Percentiles rank a stretch among this genome's conserved stretches.
Conservation (phyloP, 2,113 vertebrate genomes). For the Pogonocichla stellata region DNA sequence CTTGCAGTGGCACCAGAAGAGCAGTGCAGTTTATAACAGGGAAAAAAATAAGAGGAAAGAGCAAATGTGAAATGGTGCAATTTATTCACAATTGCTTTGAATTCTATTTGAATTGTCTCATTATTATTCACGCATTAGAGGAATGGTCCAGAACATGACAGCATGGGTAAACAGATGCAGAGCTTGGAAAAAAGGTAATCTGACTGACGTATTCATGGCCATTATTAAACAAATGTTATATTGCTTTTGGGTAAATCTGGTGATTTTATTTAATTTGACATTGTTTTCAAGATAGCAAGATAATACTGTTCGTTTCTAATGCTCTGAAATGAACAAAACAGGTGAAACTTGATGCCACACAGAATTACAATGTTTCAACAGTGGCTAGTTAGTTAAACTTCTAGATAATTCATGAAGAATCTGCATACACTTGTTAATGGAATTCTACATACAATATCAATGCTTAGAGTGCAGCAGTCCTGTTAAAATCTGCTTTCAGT, state of each 20-base stretch:
- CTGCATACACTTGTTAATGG: constrained; percentile 59
- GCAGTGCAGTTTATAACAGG: constrained; percentile 22
- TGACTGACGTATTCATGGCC: constrained; percentile 52
- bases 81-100: constrained; percentile 65
- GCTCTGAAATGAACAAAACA: constrained; percentile 62
- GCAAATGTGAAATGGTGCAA: constrained; percentile 65
- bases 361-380: constrained; percentile 38
- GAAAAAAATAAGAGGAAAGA: constrained; percentile 35
- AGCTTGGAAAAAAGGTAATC: constrained; percentile 47
- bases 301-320: constrained; percentile 35
- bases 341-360: constrained; percentile 40
- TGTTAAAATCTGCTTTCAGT: constrained; percentile 47
- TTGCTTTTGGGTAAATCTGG: constrained; percentile 59
- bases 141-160: constrained; percentile 57
- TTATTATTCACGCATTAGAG: constrained; percentile 53
- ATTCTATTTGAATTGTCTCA: constrained; percentile 57
- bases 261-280: constrained; percentile 67
- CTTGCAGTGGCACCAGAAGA: constrained; percentile 29
- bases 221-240: constrained; percentile 64
- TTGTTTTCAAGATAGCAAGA: constrained; percentile 58
- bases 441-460: constrained; percentile 62
- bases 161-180: constrained; percentile 54
- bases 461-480: constrained; percentile 37
- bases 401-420: constrained; percentile 35
- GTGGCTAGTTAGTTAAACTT: constrained; percentile 54